phyloP scores from a whole-genome alignment of 1,140 invertebrate genomes.

The Pomacea maculata region DNA sequence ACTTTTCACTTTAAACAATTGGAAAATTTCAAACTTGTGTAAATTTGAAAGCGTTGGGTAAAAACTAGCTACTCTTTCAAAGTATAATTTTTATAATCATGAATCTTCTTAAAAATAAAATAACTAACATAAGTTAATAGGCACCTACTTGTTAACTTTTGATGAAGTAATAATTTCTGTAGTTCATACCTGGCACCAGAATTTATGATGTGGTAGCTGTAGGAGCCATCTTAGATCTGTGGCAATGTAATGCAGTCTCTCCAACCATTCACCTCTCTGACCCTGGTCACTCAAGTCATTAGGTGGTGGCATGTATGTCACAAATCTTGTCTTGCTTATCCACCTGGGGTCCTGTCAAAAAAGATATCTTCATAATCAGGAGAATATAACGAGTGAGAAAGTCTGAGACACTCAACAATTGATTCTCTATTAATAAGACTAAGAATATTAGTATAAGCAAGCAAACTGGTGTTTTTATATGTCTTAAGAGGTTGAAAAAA shows the following conservation, averaged over 20 bases:
- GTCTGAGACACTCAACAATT: not conserved
- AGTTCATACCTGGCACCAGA: slow-evolving; percentile 78
- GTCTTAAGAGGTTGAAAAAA: not conserved
- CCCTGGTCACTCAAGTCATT: slow-evolving; percentile 41
- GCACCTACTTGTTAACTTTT: slow-evolving; percentile 72
- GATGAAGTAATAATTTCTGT: not conserved
- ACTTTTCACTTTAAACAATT: no score
- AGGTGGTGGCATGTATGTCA: slow-evolving; percentile 54
- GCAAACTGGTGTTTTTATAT: not conserved
- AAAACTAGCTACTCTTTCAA: no score
- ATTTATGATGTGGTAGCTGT: slow-evolving; percentile 71
- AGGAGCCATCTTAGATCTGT: slow-evolving; percentile 72
- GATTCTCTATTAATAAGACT: not conserved
- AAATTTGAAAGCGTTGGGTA: no score
- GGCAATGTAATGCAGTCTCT: slow-evolving; percentile 68
- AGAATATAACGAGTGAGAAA: not conserved
- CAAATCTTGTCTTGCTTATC: slow-evolving; percentile 53
- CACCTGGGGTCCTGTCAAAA: slow-evolving; percentile 50
- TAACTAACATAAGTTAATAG: slow-evolving; percentile 59
- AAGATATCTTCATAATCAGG: not conserved
- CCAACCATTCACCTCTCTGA: slow-evolving; percentile 69
- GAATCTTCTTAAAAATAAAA: not conserved
- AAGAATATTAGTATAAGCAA: not conserved
- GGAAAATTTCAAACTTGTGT: no score
- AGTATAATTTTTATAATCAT: not conserved